Conservation (phyloP, 1,140 invertebrate species). For the Heliconius himera region DNA sequence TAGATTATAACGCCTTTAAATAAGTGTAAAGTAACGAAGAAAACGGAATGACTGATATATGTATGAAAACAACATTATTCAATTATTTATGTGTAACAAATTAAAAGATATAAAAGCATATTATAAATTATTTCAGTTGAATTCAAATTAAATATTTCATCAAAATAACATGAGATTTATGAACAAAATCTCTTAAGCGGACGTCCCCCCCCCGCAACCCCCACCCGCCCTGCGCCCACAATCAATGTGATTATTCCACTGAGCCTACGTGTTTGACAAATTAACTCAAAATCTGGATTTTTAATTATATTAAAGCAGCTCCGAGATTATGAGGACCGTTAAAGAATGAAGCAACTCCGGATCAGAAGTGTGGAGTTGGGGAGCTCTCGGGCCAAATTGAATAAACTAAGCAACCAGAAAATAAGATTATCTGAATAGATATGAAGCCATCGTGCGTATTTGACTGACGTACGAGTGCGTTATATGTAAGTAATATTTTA, state of each 20-base stretch:
- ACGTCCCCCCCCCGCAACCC: not conserved
- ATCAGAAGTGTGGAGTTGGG: not conserved
- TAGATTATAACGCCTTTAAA: not conserved
- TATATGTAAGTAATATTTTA: no score
- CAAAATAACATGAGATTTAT: not conserved
- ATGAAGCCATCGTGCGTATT: not conserved
- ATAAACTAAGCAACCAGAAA: not conserved
- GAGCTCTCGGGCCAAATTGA: not conserved
- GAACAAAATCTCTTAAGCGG: not conserved
- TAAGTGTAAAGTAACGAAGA: not conserved
- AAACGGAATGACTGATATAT: not conserved
- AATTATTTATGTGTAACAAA: not conserved
- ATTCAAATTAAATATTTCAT: not conserved
- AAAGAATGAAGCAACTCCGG: slow-evolving; percentile 3
- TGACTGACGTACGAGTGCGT: not conserved
- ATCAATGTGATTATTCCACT: slow-evolving; percentile 1
- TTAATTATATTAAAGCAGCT: slow-evolving; percentile 19
- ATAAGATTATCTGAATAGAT: slow-evolving; percentile 1
- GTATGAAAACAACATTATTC: not conserved
- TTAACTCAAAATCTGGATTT: slow-evolving; percentile 22
- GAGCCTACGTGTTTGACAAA: slow-evolving; percentile 19
- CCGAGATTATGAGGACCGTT: slow-evolving; percentile 10
- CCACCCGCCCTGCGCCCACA: not conserved
- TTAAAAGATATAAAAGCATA: not conserved
- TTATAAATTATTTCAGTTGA: not conserved